A percentile compares a stretch with the other conserved stretches of the same genome.
These are phyloP conservation scores for Lepidurus packardi DNA, from an alignment of 1,140 invertebrate species.

Conservation along the genomic window DNA sequence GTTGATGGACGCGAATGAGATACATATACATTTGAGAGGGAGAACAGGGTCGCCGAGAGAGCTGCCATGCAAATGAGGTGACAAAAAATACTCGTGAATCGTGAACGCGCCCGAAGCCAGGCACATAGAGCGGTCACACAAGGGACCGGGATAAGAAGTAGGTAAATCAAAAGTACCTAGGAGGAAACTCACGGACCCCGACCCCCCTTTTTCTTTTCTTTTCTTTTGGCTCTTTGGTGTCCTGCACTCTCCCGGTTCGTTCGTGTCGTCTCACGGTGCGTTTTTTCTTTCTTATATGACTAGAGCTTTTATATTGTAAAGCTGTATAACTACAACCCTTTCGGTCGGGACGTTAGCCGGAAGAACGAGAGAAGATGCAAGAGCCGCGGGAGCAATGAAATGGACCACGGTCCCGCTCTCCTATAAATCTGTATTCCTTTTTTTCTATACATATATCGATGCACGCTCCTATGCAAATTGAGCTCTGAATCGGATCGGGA, in stretches of 20 bases:
- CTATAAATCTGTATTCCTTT: background rate
- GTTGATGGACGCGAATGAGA: background rate
- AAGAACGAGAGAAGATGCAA: slow-evolving; percentile 18
- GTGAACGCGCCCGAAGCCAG: slow-evolving; percentile 17
- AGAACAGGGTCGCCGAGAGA: background rate
- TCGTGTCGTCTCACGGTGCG: slow-evolving; percentile 13
- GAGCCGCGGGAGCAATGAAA: background rate
- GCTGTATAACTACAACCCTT: background rate
- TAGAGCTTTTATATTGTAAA: slow-evolving; percentile 9
- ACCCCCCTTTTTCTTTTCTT: background rate
- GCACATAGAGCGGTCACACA: slow-evolving; percentile 9
- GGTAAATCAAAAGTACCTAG: slow-evolving; percentile 19
- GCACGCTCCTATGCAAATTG: slow-evolving; percentile 14
- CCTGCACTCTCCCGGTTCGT: slow-evolving; percentile 8
- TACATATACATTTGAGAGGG: background rate
- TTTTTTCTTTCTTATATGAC: background rate
- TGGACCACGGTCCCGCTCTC: slow-evolving; percentile 11
- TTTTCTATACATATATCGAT: background rate
- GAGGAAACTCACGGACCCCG: slow-evolving; percentile 16
- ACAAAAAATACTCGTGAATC: slow-evolving; percentile 19
- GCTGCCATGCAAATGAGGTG: slow-evolving; percentile 14
- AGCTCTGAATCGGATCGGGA: slow-evolving; percentile 20
- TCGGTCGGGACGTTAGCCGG: background rate
- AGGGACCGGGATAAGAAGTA: slow-evolving; percentile 10
- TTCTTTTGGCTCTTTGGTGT: slow-evolving; percentile 10